A percentile compares a stretch with the other conserved stretches of the same genome.
phyloP scores from a whole-genome alignment of 2,113 vertebrate genomes.

The Falcunculus frontatus region DNA sequence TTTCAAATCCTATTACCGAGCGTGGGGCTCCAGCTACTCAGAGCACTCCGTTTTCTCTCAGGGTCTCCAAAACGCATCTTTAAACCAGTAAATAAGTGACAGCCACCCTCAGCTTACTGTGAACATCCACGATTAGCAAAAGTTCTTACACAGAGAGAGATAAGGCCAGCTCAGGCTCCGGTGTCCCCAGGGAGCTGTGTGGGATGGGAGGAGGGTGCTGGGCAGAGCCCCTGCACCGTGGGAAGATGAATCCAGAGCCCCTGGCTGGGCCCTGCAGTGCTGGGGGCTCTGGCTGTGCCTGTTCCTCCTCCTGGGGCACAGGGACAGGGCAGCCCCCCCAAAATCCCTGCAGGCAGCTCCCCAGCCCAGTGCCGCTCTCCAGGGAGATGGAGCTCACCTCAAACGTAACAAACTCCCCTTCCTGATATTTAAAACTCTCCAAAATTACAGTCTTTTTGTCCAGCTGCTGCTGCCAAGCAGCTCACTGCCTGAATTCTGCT shows the following conservation, averaged over 20 bases:
- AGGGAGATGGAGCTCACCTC: neutral
- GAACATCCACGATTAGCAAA: neutral
- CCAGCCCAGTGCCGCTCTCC: neutral
- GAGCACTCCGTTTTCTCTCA: neutral
- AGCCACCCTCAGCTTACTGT: neutral
- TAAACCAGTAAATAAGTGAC: neutral
- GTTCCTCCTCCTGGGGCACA: accelerated
- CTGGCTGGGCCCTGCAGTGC: accelerated
- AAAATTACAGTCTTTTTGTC: accelerated
- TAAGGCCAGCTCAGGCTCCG: accelerated
- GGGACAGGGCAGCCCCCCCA: neutral
- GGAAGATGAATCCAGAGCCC: neutral
- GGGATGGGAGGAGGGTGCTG: neutral
- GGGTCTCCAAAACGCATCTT: neutral
- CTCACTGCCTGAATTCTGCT: neutral
- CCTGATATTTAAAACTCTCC: neutral
- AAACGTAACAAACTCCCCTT: neutral
- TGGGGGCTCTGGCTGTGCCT: neutral
- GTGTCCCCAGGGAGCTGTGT: accelerated
- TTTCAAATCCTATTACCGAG: neutral
- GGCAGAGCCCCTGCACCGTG: neutral
- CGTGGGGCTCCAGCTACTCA: neutral
- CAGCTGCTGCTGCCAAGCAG: neutral
- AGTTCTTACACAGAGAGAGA: accelerated
- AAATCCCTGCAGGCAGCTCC: neutral